phyloP scores from a whole-genome alignment of 2,888 invertebrate genomes.

The Diplolepis rosae region DNA sequence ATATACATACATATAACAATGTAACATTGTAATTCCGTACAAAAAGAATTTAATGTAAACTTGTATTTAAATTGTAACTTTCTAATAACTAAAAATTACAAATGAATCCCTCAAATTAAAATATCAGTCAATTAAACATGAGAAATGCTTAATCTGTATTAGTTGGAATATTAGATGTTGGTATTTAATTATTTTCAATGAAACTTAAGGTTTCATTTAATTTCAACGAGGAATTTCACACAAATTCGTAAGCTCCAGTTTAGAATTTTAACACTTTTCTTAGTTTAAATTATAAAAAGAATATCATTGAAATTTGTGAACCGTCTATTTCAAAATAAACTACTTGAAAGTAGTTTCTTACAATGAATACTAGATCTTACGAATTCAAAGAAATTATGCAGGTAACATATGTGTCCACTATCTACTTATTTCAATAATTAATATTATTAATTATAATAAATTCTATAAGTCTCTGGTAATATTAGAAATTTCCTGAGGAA shows the following conservation, averaged over 20 bases:
- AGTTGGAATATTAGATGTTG: not conserved
- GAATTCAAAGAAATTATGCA: conserved; percentile 2
- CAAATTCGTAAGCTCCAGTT: conserved; percentile 17
- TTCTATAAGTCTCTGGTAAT: conserved; percentile 24
- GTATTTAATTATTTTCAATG: not conserved
- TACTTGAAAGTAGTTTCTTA: not conserved
- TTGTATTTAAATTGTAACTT: not conserved
- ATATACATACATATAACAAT: not conserved
- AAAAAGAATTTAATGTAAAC: conserved; percentile 10
- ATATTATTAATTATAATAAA: not conserved
- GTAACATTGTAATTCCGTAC: not conserved
- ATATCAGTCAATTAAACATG: conserved; percentile 5
- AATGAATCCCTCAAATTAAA: not conserved
- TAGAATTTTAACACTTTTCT: not conserved
- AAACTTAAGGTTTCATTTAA: not conserved
- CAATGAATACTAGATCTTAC: conserved; percentile 1
- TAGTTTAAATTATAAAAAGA: too few relatives aligned
- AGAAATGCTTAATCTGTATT: not conserved
- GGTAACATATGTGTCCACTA: not conserved
- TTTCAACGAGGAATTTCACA: not conserved
- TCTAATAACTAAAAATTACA: not conserved
- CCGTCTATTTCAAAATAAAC: not conserved
- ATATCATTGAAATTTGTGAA: not conserved
- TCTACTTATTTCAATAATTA: conserved; percentile 11
- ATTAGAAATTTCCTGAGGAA: not conserved